Conservation (phyloP, 1,140 invertebrate species). For the Drosophila willistoni region DNA sequence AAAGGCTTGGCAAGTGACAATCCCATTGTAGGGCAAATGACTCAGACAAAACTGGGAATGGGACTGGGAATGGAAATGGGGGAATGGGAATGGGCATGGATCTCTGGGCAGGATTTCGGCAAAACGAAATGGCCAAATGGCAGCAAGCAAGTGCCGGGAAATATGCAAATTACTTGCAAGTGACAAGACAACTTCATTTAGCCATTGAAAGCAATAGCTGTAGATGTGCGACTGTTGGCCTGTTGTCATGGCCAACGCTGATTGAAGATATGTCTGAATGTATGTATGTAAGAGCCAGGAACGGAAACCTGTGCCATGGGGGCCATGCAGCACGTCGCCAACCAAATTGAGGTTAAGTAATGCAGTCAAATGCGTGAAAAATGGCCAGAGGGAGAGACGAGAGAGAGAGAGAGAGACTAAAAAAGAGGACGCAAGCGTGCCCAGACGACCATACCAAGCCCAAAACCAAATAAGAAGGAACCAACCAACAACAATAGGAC, state of each 20-base stretch:
- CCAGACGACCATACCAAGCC: conserved; percentile 26
- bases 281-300: not conserved
- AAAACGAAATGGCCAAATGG: conserved; percentile 23
- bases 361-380: conserved; percentile 80
- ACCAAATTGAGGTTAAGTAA: conserved; percentile 77
- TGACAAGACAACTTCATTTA: conserved; percentile 74
- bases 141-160: conserved; percentile 13
- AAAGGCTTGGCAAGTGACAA: conserved; percentile 50
- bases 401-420: conserved; percentile 19
- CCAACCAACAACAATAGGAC: conserved; percentile 24
- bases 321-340: conserved; percentile 55
- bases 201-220: conserved; percentile 42
- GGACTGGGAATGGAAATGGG: not conserved
- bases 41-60: conserved; percentile 44
- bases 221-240: conserved; percentile 20
- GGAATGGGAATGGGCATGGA: not conserved
- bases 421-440: conserved; percentile 51
- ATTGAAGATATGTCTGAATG: conserved; percentile 24
- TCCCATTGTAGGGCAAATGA: conserved; percentile 43
- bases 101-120: conserved; percentile 62
- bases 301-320: conserved; percentile 13
- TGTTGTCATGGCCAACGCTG: conserved; percentile 47
- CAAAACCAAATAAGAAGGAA: conserved; percentile 29
- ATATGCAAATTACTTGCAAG: conserved; percentile 62
- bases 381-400: conserved; percentile 42